These are phyloP conservation scores for Caenorhabditis macrosperma DNA, from an alignment of 2,888 invertebrate species.

Conservation along the genomic window DNA sequence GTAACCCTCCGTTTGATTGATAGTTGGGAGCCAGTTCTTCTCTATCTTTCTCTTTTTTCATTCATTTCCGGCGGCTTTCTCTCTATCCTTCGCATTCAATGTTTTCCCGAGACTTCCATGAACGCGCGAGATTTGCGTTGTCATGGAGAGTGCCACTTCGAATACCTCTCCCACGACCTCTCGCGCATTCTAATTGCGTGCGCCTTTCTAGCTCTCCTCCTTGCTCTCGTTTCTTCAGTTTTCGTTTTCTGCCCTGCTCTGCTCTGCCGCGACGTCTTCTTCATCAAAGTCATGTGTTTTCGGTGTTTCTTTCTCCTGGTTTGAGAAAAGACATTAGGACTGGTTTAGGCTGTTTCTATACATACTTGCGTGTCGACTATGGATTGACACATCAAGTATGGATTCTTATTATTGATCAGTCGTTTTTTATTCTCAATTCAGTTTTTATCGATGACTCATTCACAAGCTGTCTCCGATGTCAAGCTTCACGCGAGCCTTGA, in stretches of 20 bases:
- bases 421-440: no score
- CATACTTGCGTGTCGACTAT: neutral
- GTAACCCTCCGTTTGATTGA: slow-evolving; percentile 42
- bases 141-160: slow-evolving; percentile 20
- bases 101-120: neutral
- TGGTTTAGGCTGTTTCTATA: neutral
- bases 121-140: neutral
- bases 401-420: neutral
- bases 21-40: slow-evolving; percentile 32
- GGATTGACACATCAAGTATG: neutral
- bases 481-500: neutral
- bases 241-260: neutral
- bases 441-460: no score
- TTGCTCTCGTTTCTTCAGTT: neutral
- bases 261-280: neutral
- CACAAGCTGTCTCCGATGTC: no score
- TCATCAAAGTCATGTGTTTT: neutral
- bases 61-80: neutral
- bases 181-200: slow-evolving; percentile 11
- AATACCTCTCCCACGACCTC: neutral
- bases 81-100: neutral
- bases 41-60: neutral
- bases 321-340: neutral
- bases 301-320: neutral
- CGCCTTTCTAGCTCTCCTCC: neutral